Conservation (phyloP, 2,797 vertebrate genomes). For the Onychomys torridus region DNA sequence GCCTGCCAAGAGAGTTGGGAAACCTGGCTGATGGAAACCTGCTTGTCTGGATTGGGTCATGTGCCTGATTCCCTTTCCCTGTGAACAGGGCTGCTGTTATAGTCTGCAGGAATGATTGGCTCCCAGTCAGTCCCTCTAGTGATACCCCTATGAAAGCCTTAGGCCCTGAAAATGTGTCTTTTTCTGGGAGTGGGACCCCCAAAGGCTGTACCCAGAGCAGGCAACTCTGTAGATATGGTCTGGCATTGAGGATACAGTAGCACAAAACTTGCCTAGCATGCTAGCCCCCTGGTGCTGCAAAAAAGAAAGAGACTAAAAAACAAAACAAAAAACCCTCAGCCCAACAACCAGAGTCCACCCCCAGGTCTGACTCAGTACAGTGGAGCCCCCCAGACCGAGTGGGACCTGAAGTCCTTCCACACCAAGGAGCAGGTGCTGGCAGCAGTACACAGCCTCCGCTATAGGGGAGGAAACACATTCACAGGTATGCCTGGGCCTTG, state of each 20-base stretch:
- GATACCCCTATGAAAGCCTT: neutral
- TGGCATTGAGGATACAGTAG: neutral
- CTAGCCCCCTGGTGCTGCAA: neutral
- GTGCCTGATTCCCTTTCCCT: no score
- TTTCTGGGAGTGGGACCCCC: neutral
- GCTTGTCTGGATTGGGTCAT: neutral
- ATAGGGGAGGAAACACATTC: conserved; percentile 97
- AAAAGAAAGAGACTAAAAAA: neutral
- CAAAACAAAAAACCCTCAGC: neutral
- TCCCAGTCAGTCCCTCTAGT: neutral
- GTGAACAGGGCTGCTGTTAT: neutral
- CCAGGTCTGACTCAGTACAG: conserved; percentile 97
- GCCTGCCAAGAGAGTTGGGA: neutral
- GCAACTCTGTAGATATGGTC: neutral
- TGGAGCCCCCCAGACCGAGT: conserved; percentile 95
- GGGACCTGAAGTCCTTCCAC: conserved; percentile 93
- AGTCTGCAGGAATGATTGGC: neutral
- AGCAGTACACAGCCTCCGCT: conserved; percentile 90
- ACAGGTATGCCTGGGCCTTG: conserved; percentile 89
- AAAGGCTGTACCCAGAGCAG: neutral
- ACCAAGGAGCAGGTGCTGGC: conserved; percentile 92
- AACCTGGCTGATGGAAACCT: neutral
- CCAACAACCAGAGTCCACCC: neutral
- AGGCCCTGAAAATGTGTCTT: neutral
- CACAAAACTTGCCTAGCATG: neutral